Base-by-base conservation (phyloP, 2,888 invertebrate genomes). In the Drosophila mulleri region DNA sequence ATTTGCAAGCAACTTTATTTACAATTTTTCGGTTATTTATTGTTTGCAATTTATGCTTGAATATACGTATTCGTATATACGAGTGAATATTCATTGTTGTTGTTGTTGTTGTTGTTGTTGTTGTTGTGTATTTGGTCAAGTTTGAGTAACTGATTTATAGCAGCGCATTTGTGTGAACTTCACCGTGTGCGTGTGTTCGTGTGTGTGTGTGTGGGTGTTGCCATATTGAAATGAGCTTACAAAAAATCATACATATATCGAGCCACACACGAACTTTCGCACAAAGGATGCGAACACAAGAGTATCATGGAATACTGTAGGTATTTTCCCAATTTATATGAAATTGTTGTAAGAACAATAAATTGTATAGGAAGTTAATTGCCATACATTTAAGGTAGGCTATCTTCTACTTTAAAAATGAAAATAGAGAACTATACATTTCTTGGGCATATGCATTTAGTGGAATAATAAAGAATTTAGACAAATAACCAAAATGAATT, bases 11-110 rank as follows among this genome's bases (percentile, higher is more conserved):
- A 89, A 84, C 90, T 88, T 83, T 84, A 88, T 90, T 89, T 90
- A 89, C 89, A 90, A 90, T 90, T 90, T 90, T 89, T 90, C 82
- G 78, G 90, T 89, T 89, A 88, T 89, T 90, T 89, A 89, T 89
- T 89, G 87, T 88, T 89, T 82, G 89, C 87, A 88, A 90, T 90
- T 88, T 89, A 80, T 86, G 90, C 90, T 83, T 75, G 80, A 75
- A 75, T 80, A 72, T 75, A 54, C 66, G 61, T 50, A 75, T 63
- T 63, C 62, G 42, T 32, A 62, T 45, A 67, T 50, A 26, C 58
- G 58, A 66, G 52, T 52, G 47, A 48, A 52, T 61, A 47, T 39
- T 29, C 48, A 39, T 64, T 67, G 65, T 45, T 47, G 9, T 50
- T 45, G 6, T 3, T 50, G 18, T 45, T 62, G 61, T 39, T 62